Percentiles rank a stretch among this genome's conserved stretches.
Conservation (phyloP, 2,113 vertebrate genomes). For the Xiphophorus couchianus region DNA sequence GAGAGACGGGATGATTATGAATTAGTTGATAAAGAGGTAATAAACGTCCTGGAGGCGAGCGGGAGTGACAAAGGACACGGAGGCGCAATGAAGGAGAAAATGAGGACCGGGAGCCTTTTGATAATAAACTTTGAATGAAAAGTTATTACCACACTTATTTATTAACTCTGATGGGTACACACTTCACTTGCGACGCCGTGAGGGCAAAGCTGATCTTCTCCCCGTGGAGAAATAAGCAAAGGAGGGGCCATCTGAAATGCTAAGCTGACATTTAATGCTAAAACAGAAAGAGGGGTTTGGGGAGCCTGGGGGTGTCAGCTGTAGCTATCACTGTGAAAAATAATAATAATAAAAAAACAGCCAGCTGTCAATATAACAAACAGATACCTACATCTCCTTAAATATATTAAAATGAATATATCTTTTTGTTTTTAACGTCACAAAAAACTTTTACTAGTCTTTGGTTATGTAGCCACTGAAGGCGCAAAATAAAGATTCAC, state of each 20-base stretch:
- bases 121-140: conserved; percentile 47
- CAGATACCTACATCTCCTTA: not conserved
- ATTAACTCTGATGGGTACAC: conserved; percentile 34
- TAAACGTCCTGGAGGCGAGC: conserved; percentile 54
- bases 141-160: conserved; percentile 36
- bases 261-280: not conserved
- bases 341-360: too few species aligned
- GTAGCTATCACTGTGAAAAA: too few species aligned
- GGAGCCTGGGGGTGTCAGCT: too few species aligned
- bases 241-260: not conserved
- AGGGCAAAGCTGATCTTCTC: not conserved
- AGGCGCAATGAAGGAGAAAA: conserved; percentile 49
- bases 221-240: conserved; percentile 3
- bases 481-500: not conserved
- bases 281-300: not conserved
- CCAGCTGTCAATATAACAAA: not conserved
- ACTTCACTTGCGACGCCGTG: not conserved
- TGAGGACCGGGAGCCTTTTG: conserved; percentile 31
- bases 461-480: not conserved
- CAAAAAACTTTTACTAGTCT: too few species aligned
- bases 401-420: not conserved
- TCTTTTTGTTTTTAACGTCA: not conserved
- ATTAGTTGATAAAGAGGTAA: conserved; percentile 61
- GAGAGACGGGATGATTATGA: conserved; percentile 59
- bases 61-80: conserved; percentile 43